phyloP scores from a whole-genome alignment of 1,140 invertebrate genomes.

The Aphidius gifuensis region DNA sequence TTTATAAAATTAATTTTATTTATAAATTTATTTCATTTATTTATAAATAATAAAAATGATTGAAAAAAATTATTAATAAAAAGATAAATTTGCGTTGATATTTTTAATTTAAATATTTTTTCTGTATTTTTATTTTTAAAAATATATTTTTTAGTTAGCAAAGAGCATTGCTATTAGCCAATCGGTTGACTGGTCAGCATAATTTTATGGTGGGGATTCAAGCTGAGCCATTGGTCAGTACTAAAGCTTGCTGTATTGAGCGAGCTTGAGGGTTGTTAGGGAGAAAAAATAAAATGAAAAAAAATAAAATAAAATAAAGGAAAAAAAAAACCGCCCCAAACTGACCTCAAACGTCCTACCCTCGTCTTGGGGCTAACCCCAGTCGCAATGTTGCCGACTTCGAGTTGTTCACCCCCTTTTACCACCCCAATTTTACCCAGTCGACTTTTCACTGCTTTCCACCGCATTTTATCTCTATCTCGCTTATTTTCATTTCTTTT shows the following conservation, averaged over 20 bases:
- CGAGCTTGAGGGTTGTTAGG: conserved; percentile 32
- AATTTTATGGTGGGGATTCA: conserved; percentile 41
- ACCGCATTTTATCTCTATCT: conserved; percentile 18
- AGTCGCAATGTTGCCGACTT: conserved; percentile 26
- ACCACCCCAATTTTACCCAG: not conserved
- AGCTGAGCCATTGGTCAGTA: conserved; percentile 52
- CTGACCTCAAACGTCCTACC: conserved; percentile 56
- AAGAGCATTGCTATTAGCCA: conserved; percentile 37
- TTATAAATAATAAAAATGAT: too few species aligned
- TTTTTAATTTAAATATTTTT: too few species aligned
- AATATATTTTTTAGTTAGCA: too few species aligned
- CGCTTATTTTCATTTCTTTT: conserved; percentile 10
- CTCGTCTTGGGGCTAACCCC: conserved; percentile 43
- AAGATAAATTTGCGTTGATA: too few species aligned
- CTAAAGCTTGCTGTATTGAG: conserved; percentile 49
- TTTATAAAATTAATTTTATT: too few species aligned
- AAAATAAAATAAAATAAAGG: not conserved
- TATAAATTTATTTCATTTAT: too few species aligned
- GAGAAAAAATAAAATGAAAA: too few species aligned
- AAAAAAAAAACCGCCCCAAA: conserved; percentile 53
- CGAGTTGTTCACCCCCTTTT: conserved; percentile 11
- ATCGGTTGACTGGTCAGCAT: conserved; percentile 51
- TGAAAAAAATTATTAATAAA: too few species aligned
- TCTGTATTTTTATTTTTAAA: too few species aligned
- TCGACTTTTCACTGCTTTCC: not conserved